Evolutionary conservation across 2,888 invertebrate species (phyloP).

Genomic region (Dryadula phaetusa): DNA sequence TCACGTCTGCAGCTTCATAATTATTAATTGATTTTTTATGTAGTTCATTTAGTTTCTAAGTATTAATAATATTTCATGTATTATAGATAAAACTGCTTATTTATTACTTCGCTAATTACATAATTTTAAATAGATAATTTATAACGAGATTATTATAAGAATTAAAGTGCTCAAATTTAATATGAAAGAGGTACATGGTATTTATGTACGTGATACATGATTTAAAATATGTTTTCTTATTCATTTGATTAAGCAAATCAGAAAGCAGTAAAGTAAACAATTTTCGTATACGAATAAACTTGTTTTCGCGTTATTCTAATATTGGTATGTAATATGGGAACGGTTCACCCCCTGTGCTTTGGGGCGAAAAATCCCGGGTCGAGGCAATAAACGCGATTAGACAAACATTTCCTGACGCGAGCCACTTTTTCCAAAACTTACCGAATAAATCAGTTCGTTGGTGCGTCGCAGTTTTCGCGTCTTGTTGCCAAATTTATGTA

Average conservation of each 20-base stretch:
- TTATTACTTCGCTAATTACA: not conserved
- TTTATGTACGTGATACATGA: not conserved
- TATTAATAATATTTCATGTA: not conserved
- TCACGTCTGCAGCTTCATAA: conserved; percentile 36
- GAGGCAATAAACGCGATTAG: conserved; percentile 81
- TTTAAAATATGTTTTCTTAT: not conserved
- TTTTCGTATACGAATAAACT: conserved; percentile 45
- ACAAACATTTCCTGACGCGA: conserved; percentile 83
- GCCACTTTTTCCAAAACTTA: conserved; percentile 82
- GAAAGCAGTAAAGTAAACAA: conserved; percentile 37
- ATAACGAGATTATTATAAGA: not conserved
- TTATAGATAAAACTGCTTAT: not conserved
- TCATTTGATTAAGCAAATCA: conserved; percentile 11
- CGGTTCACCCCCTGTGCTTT: conserved; percentile 63
- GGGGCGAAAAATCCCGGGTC: conserved; percentile 72
- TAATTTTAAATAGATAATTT: not conserved
- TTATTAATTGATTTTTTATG: conserved; percentile 36
- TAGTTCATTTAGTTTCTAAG: conserved; percentile 16
- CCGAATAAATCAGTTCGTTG: conserved; percentile 82
- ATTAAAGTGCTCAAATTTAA: not conserved
- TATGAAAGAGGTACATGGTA: not conserved
- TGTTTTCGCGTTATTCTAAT: conserved; percentile 51
- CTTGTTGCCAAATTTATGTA: conserved; percentile 84
- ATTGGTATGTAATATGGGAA: conserved; percentile 49
- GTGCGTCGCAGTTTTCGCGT: conserved; percentile 83